These are phyloP conservation scores for Emydoidea blandingii DNA, from an alignment of 2,797 vertebrate species.

Conservation along the genomic window DNA sequence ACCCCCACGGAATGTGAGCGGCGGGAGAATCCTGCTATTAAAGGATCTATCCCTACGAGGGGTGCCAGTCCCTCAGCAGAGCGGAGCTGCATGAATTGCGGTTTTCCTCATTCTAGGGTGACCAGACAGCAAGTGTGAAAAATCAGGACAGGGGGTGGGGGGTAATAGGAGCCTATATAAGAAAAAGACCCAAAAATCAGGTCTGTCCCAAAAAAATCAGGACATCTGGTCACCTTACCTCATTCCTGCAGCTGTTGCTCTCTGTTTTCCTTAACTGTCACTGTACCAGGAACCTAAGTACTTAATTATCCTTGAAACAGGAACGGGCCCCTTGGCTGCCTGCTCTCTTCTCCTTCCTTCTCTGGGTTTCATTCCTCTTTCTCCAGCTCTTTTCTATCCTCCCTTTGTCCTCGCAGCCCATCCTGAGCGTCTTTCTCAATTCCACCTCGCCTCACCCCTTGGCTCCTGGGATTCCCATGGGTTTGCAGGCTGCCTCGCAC, in stretches of 20 bases:
- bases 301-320: not conserved
- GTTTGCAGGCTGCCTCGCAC: not conserved
- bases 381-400: not conserved
- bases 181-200: too few species aligned
- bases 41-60: not conserved
- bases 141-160: too few species aligned
- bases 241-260: not conserved
- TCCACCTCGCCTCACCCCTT: not conserved
- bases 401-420: not conserved
- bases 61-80: not conserved
- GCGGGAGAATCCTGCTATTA: not conserved
- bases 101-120: not conserved
- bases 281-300: not conserved
- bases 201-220: too few species aligned
- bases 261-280: too few species aligned
- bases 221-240: not conserved
- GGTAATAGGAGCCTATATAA: too few species aligned
- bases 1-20: not conserved
- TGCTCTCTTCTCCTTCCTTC: not conserved
- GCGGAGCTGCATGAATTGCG: not conserved
- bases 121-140: too few species aligned
- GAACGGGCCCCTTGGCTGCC: not conserved
- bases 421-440: not conserved
- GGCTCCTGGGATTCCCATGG: not conserved
- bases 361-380: not conserved